phyloP scores from a whole-genome alignment of 2,113 vertebrate genomes.

The Numenius arquata region DNA sequence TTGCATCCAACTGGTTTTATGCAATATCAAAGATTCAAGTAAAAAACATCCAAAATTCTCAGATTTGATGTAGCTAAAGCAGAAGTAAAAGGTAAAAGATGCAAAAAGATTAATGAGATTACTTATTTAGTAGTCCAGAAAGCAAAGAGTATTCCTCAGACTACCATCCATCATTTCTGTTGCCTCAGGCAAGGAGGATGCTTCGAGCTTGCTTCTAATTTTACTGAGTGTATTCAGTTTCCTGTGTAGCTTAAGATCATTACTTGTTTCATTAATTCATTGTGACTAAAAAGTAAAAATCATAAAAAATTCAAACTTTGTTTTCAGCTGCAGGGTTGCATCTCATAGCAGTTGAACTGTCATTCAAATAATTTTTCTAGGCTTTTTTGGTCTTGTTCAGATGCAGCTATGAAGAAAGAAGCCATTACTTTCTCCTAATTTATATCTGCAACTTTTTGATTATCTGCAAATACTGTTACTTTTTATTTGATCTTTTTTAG shows the following conservation, averaged over 20 bases:
- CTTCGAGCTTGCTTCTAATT: slow-evolving; percentile 52
- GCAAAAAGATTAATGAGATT: slow-evolving; percentile 52
- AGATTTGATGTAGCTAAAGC: neutral
- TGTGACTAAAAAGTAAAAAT: slow-evolving; percentile 49
- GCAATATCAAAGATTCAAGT: neutral
- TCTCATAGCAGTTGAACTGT: neutral
- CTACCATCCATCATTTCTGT: slow-evolving; percentile 58
- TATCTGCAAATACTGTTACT: neutral
- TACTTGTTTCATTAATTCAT: slow-evolving; percentile 57
- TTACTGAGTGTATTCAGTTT: slow-evolving; percentile 29
- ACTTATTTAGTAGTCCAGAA: slow-evolving; percentile 44
- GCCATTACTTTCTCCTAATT: neutral
- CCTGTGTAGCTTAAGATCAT: slow-evolving; percentile 37
- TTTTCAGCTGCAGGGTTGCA: neutral
- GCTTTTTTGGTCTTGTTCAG: neutral
- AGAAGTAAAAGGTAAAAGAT: slow-evolving; percentile 31
- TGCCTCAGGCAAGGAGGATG: slow-evolving; percentile 56
- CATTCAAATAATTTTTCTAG: neutral
- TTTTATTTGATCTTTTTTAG: neutral
- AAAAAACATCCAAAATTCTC: neutral
- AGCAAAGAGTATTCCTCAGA: slow-evolving; percentile 18
- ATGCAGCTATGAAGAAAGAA: neutral
- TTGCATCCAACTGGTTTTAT: neutral
- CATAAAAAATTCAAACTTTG: slow-evolving; percentile 29
- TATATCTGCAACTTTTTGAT: neutral